Evolutionary conservation across 2,113 vertebrate genomes (phyloP).

Genomic region (Saccopteryx leptura): DNA sequence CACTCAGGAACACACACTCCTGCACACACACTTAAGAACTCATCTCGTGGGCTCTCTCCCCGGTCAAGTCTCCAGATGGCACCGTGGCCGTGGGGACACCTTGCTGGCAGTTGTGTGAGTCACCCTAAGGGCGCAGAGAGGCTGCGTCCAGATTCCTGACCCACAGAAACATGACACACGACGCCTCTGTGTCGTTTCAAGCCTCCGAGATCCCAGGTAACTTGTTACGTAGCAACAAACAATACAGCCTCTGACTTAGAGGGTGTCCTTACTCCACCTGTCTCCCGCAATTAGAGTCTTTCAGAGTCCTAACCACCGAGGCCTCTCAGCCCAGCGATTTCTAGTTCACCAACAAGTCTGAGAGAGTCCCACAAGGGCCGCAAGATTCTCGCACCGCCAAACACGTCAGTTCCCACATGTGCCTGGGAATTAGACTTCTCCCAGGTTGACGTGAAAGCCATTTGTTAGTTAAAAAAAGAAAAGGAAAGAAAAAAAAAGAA

Average conservation of each 20-base stretch:
- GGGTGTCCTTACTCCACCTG: accelerated
- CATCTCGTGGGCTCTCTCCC: neutral
- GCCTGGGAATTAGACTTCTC: neutral
- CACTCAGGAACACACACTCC: neutral
- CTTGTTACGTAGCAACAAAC: accelerated
- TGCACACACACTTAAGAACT: too few species aligned
- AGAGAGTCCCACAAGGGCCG: neutral
- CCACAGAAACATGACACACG: neutral
- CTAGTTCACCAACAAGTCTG: neutral
- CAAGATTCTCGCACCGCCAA: neutral
- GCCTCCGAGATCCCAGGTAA: accelerated
- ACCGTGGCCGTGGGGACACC: accelerated
- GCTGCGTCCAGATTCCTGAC: neutral
- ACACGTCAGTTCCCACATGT: accelerated
- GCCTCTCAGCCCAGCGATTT: neutral
- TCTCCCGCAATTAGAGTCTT: neutral
- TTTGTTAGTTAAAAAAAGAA: neutral
- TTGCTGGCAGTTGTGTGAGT: neutral
- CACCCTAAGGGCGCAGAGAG: neutral
- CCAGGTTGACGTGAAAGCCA: accelerated
- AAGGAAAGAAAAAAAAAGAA: neutral
- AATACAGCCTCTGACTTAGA: accelerated
- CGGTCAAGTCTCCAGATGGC: accelerated
- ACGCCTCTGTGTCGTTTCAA: accelerated
- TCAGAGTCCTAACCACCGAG: neutral